Percentiles rank a stretch among this genome's conserved stretches.
Evolutionary conservation across 2,888 invertebrate genomes (phyloP).

Genomic region (Drosophila meridionalis): DNA sequence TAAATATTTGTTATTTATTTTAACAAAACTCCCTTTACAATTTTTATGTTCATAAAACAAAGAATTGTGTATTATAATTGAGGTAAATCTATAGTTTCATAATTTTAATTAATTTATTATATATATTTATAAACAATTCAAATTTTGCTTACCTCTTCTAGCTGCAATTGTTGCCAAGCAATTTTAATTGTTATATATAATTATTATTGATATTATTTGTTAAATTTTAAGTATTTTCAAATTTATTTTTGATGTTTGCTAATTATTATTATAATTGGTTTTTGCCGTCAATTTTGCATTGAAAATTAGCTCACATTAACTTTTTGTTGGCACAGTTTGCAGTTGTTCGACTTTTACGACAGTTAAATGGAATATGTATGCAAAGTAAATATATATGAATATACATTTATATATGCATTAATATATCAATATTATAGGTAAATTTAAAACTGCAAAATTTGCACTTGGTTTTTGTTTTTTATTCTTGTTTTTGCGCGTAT

Average conservation of each 20-base stretch:
- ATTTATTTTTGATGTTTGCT: background rate
- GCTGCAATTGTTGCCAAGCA: background rate
- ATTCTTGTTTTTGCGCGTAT: constrained; percentile 24
- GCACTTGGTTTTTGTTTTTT: constrained; percentile 24
- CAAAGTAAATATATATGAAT: background rate
- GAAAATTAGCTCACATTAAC: constrained; percentile 1
- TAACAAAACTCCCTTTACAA: too few species aligned
- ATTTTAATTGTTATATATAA: background rate
- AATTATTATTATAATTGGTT: background rate
- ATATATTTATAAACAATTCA: too few species aligned
- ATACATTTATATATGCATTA: background rate
- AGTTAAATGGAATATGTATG: constrained; percentile 7
- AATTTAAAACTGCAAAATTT: constrained; percentile 25
- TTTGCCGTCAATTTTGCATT: background rate
- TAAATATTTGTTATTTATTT: too few species aligned
- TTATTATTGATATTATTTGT: background rate
- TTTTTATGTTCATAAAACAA: too few species aligned
- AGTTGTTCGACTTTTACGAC: background rate
- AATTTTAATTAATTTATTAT: too few species aligned
- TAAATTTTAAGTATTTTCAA: background rate
- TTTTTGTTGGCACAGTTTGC: constrained; percentile 4
- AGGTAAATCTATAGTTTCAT: too few species aligned
- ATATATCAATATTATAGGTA: background rate
- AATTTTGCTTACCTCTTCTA: background rate
- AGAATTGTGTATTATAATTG: too few species aligned